These are phyloP conservation scores for Papilio glaucus DNA, from an alignment of 1,140 invertebrate species.

Conservation along the genomic window DNA sequence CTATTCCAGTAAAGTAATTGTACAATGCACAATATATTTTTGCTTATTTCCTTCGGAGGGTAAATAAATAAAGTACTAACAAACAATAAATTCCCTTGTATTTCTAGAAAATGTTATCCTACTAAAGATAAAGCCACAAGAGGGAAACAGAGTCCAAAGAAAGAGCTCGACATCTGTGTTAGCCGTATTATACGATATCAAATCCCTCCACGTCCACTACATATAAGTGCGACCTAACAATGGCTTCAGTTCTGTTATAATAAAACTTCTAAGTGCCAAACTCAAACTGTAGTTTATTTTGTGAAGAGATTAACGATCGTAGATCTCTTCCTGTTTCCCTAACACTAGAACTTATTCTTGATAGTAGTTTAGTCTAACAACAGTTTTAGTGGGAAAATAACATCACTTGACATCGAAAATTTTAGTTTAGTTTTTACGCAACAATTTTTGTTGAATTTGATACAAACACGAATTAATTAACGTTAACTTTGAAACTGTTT, in stretches of 20 bases:
- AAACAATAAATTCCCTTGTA: not conserved
- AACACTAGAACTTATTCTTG: not conserved
- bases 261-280: slow-evolving; percentile 20
- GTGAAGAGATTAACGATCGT: slow-evolving; percentile 12
- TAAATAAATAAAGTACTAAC: too few relatives aligned
- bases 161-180: not conserved
- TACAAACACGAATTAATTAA: too few relatives aligned
- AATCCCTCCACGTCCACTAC: not conserved
- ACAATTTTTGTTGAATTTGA: too few relatives aligned
- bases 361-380: slow-evolving; percentile 3
- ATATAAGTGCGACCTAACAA: not conserved
- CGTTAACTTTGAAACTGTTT: too few relatives aligned
- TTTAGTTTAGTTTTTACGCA: not conserved
- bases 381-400: not conserved
- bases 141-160: not conserved
- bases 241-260: not conserved
- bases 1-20: too few relatives aligned
- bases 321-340: slow-evolving; percentile 11
- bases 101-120: not conserved
- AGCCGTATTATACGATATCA: not conserved
- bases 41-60: too few relatives aligned
- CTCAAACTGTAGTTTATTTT: slow-evolving; percentile 3
- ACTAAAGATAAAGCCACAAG: not conserved
- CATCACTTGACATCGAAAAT: not conserved
- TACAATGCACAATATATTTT: not conserved